Evolutionary conservation across 2,888 invertebrate genomes (phyloP).

Genomic region (Crioceris asparagi): DNA sequence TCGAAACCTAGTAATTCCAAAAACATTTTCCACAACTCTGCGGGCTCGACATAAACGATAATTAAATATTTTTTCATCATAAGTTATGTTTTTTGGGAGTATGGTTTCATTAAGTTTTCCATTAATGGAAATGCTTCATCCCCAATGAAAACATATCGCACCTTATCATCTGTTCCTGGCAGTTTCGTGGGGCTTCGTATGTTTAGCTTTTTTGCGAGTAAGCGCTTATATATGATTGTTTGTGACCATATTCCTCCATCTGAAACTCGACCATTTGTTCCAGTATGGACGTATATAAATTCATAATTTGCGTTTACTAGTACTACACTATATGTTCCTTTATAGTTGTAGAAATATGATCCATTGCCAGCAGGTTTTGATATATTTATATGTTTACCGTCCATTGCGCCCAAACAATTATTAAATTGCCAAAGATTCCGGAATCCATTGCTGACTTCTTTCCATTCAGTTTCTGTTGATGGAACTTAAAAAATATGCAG

Average conservation of each 20-base stretch:
- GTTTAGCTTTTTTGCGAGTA: conserved; percentile 6
- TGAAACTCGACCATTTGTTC: conserved; percentile 17
- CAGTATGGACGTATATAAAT: too few relatives aligned
- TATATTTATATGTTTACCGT: conserved; percentile 19
- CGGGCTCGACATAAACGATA: neutral
- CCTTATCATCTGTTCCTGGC: conserved; percentile 4
- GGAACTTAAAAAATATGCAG: conserved; percentile 11
- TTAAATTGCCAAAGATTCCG: conserved; percentile 17
- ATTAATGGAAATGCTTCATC: conserved; percentile 14
- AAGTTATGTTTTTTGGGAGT: conserved; percentile 4
- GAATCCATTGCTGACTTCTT: conserved; percentile 13
- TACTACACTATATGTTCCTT: too few relatives aligned
- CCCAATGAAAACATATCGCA: conserved; percentile 13
- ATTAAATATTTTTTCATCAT: conserved; percentile 2
- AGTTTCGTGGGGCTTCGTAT: conserved; percentile 8
- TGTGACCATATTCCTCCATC: conserved; percentile 19
- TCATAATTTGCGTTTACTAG: too few relatives aligned
- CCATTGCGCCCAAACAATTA: conserved; percentile 15
- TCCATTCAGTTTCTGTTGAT: conserved; percentile 11
- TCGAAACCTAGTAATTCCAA: conserved; percentile 3
- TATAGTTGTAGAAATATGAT: too few relatives aligned
- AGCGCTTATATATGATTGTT: conserved; percentile 14
- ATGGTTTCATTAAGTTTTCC: too few relatives aligned
- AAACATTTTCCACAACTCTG: neutral
- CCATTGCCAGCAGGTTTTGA: too few relatives aligned